Evolutionary conservation across 2,797 vertebrate species (phyloP).

Genomic region (Paguma larvata): DNA sequence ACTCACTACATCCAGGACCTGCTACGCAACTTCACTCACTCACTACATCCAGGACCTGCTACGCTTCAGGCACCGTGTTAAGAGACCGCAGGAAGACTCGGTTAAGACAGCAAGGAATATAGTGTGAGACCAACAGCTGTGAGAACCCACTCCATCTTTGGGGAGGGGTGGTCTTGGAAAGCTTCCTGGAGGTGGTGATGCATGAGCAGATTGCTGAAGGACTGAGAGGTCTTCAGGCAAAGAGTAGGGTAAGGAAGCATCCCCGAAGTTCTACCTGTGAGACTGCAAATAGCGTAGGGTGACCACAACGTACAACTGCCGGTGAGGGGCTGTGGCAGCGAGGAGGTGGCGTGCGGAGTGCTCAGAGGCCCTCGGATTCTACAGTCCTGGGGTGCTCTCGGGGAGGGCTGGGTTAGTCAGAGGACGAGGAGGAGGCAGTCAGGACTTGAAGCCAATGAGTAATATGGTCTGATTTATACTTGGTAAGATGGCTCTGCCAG

Average conservation of each 20-base stretch:
- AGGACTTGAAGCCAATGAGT: not conserved
- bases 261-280: not conserved
- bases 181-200: not conserved
- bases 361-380: not conserved
- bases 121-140: not conserved
- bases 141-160: not conserved
- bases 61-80: not conserved
- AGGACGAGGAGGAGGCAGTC: not conserved
- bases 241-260: not conserved
- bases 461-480: not conserved
- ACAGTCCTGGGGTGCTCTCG: not conserved
- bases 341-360: not conserved
- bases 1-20: not conserved
- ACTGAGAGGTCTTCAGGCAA: not conserved
- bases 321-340: no score
- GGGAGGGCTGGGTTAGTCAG: not conserved
- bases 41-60: not conserved
- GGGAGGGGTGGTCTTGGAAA: not conserved
- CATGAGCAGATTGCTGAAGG: not conserved
- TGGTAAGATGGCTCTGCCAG: not conserved
- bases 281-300: not conserved
- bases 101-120: not conserved
- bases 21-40: not conserved
- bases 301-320: not conserved
- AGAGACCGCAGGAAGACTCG: not conserved